Evolutionary conservation across 2,797 vertebrate species (phyloP), one percentile per base, ranked within the genome.

Genomic region (Syngnathus acus): DNA sequence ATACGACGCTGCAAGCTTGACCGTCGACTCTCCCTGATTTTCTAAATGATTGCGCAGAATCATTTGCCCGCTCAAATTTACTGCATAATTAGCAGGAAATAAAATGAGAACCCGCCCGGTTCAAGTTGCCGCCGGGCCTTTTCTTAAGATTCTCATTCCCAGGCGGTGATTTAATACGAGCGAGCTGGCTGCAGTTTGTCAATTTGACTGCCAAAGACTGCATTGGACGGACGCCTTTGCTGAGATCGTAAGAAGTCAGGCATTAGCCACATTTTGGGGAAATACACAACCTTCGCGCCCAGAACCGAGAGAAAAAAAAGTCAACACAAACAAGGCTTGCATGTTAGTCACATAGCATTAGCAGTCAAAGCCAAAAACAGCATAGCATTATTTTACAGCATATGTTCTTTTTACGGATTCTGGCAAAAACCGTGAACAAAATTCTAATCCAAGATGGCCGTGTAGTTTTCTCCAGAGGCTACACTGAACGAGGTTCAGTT

Each of bases 41-140:
- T 67, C 38, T 71, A 72, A 78, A 85, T 83, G 84, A 88, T 78
- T 66, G 62, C 50, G 73, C 65, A 47, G 55, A 66, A 74, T 84
- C 75, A 83, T 86, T 88, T 89, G 78, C 83, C 77, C 53, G 21
- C 72, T 79, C 63, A 76, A 67, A 84, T 87, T 83, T 81, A 86
- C 73, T 76, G 74, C 23, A 68, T 82, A 83, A 89, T 89, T 87
- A 84, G 73, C 64, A 63, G 71, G 65, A 75, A 84, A 80, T 78
- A 77, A 75, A 79, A 79, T 68, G 50, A 3, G 5, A 65, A 68
- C 48, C 65, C 72, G 67, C 80, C 66, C 65, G 26, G 55, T 79
- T 67, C 57, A 75, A 67, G 6, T 75, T 60, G 58, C 77, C 76
- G 64, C 76, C 32, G 63, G 63, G 80, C 70, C 62, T 70, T 32